Conservation (phyloP, 2,888 invertebrate species). For the Crocallis elinguaria region DNA sequence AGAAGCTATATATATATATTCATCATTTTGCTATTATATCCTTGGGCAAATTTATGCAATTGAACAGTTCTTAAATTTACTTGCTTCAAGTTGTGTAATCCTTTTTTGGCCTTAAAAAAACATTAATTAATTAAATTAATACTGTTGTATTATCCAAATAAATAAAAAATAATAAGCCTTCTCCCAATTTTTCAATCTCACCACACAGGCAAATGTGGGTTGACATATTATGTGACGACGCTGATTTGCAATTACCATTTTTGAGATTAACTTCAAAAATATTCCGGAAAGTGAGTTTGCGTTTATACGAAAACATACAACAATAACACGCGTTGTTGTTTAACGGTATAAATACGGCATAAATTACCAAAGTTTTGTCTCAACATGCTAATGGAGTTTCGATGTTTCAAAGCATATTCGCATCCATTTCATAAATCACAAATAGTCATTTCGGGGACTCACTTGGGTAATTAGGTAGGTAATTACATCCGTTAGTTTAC, state of each 20-base stretch:
- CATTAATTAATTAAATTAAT: no score
- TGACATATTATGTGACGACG: neutral
- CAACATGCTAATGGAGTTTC: slow-evolving; percentile 39
- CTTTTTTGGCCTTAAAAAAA: no score
- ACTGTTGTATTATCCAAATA: no score
- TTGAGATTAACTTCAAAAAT: neutral
- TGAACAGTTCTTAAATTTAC: no score
- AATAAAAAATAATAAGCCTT: no score
- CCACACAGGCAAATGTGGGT: neutral
- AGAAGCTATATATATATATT: no score
- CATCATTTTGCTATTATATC: no score
- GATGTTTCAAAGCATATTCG: slow-evolving; percentile 28
- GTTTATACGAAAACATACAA: slow-evolving; percentile 27
- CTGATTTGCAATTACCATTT: no score
- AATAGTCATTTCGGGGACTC: slow-evolving; percentile 3
- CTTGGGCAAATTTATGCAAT: no score
- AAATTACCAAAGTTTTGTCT: slow-evolving; percentile 37
- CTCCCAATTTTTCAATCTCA: no score
- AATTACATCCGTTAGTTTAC: neutral
- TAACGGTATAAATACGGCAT: slow-evolving; percentile 30
- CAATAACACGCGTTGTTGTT: slow-evolving; percentile 33
- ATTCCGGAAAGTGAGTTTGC: slow-evolving; percentile 1
- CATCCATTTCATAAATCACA: slow-evolving; percentile 23
- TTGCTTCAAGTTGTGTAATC: no score
- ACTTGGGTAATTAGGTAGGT: neutral